Conservation (phyloP, 2,888 invertebrate species). For the Slavum lentiscoides region DNA sequence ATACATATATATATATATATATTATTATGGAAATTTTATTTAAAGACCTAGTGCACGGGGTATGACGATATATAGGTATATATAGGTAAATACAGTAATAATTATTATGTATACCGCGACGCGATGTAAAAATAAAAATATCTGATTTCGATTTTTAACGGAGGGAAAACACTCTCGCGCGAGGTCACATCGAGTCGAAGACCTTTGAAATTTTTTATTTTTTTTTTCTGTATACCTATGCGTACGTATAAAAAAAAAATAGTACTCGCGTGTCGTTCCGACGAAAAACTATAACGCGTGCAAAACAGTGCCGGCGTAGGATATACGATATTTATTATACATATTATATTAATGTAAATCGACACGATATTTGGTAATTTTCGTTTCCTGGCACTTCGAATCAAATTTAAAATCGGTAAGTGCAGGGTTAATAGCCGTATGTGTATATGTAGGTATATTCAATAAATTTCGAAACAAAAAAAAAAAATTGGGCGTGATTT, state of each 20-base stretch:
- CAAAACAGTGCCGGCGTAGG: not conserved
- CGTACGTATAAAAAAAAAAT: not conserved
- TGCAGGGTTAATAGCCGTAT: not conserved
- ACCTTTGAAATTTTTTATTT: not conserved
- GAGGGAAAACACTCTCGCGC: not conserved
- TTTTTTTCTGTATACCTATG: too few species aligned
- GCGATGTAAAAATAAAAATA: too few species aligned
- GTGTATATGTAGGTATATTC: not conserved
- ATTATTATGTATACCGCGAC: too few species aligned
- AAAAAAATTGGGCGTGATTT: too few species aligned
- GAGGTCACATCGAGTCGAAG: conserved; percentile 22
- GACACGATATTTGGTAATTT: conserved; percentile 17
- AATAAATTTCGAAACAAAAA: too few species aligned
- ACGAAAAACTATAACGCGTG: conserved; percentile 13
- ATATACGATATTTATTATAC: not conserved
- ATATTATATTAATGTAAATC: not conserved
- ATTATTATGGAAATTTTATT: too few species aligned
- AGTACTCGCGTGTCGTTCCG: conserved; percentile 15
- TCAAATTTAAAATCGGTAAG: not conserved
- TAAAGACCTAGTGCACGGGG: too few species aligned
- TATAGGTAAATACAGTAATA: too few species aligned
- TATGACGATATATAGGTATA: too few species aligned
- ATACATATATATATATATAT: too few species aligned
- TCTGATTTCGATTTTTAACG: too few species aligned
- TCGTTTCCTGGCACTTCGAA: not conserved